Conservation (phyloP, 1,140 invertebrate species). For the Cydia fagiglandana region DNA sequence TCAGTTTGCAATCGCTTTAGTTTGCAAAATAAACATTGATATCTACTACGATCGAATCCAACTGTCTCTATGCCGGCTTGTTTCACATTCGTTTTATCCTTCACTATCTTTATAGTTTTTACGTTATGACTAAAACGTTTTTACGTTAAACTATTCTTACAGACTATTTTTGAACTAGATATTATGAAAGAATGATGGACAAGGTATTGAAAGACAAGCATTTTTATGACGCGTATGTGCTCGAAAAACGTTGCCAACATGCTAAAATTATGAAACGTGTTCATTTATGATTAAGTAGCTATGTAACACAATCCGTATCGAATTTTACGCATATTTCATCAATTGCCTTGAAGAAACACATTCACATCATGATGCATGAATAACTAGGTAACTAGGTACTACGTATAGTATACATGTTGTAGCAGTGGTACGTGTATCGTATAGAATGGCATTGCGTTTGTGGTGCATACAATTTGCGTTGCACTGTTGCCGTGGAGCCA, state of each 20-base stretch:
- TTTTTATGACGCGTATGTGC: constrained; percentile 18
- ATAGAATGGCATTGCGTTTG: constrained; percentile 34
- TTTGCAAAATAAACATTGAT: constrained; percentile 28
- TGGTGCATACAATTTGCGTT: constrained; percentile 51
- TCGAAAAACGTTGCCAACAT: constrained; percentile 4
- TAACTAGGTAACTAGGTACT: not conserved
- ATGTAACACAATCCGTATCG: constrained; percentile 5
- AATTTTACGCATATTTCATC: constrained; percentile 23
- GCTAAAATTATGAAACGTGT: not conserved
- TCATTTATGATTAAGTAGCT: not conserved
- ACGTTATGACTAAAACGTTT: no score
- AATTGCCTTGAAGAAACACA: constrained; percentile 20
- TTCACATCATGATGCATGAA: constrained; percentile 8
- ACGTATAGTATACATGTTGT: not conserved
- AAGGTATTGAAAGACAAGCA: not conserved
- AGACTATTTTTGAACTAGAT: not conserved
- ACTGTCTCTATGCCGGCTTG: not conserved
- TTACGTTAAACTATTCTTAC: constrained; percentile 5
- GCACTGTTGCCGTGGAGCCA: constrained; percentile 60
- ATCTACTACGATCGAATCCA: constrained; percentile 8
- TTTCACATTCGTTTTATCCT: constrained; percentile 1
- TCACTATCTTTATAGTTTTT: not conserved
- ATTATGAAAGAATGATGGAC: constrained; percentile 12
- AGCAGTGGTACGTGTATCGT: not conserved
- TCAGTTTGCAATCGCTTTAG: constrained; percentile 11